Percentiles rank a stretch among this genome's conserved stretches.
Conservation (phyloP, 2,888 invertebrate genomes). For the Macrophya annulata region DNA sequence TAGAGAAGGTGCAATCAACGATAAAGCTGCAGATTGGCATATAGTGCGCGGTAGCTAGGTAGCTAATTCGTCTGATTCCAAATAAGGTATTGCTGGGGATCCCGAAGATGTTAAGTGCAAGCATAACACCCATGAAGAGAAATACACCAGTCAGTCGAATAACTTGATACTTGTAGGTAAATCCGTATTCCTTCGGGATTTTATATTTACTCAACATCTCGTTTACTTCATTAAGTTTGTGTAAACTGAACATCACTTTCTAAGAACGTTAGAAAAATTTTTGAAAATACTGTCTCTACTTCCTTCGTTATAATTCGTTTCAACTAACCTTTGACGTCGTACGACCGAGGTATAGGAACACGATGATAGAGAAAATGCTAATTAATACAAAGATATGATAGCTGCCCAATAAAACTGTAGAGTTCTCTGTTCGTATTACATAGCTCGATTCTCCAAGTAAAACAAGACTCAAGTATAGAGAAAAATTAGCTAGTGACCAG, state of each 20-base stretch:
- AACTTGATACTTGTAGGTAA: neutral
- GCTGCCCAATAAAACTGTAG: neutral
- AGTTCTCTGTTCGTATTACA: no score
- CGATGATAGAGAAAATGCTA: neutral
- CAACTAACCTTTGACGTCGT: neutral
- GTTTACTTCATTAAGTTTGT: neutral
- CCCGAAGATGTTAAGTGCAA: neutral
- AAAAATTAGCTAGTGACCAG: conserved; percentile 23
- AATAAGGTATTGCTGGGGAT: neutral
- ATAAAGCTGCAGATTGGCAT: conserved; percentile 57
- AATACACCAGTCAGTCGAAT: neutral
- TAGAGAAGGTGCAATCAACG: conserved; percentile 61
- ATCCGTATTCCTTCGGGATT: conserved; percentile 15
- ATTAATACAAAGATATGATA: neutral
- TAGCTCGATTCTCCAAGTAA: neutral
- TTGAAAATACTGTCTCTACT: neutral
- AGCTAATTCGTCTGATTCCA: no score
- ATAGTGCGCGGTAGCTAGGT: conserved; percentile 52
- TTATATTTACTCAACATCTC: neutral
- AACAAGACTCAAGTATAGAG: neutral
- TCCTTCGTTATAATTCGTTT: no score
- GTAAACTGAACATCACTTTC: neutral
- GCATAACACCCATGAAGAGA: neutral
- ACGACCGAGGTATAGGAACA: neutral
- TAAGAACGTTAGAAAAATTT: neutral